phyloP scores from a whole-genome alignment of 2,797 vertebrate genomes.

The Synanceia verrucosa region DNA sequence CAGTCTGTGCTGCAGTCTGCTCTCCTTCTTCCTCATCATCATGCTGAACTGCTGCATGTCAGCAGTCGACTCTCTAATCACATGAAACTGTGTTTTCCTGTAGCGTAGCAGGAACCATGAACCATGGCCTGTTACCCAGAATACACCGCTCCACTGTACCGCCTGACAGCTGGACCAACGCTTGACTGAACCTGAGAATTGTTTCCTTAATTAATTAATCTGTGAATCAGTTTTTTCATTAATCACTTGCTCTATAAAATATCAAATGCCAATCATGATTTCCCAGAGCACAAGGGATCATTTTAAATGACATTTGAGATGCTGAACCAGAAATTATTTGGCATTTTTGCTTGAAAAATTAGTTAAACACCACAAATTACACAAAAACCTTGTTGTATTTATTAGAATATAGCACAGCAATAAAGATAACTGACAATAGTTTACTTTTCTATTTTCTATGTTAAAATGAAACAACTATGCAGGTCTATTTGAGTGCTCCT shows the following conservation, averaged over 20 bases:
- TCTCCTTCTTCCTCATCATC: neutral
- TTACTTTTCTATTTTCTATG: too few relatives aligned
- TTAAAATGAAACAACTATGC: too few relatives aligned
- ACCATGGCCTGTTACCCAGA: neutral
- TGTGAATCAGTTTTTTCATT: neutral
- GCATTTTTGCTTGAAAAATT: neutral
- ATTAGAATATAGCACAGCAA: too few relatives aligned
- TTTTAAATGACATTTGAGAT: neutral
- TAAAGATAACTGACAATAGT: too few relatives aligned
- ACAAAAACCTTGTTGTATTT: too few relatives aligned
- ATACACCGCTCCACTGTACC: neutral
- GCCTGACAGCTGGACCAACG: neutral
- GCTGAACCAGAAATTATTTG: neutral
- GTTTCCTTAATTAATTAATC: neutral
- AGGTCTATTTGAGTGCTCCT: too few relatives aligned
- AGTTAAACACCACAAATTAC: neutral
- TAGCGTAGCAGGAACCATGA: neutral
- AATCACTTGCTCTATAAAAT: neutral
- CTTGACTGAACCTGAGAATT: neutral
- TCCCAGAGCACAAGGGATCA: neutral
- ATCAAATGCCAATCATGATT: neutral
- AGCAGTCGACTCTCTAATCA: neutral
- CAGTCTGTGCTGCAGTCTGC: neutral
- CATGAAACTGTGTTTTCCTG: neutral
- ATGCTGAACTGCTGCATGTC: neutral